Evolutionary conservation across 2,888 invertebrate species (phyloP).

Genomic region (Amphipoea oculea): DNA sequence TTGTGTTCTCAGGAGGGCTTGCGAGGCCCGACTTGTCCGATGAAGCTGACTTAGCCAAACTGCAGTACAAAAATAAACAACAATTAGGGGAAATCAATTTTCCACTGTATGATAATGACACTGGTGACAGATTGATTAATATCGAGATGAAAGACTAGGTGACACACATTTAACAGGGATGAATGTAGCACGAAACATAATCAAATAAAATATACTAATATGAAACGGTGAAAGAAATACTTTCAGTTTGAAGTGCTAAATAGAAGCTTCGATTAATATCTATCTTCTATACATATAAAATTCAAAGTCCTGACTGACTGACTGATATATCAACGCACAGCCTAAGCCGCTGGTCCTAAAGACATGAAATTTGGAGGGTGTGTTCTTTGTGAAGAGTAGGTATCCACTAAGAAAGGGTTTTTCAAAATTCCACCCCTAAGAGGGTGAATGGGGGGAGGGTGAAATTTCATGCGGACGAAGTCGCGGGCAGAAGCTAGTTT

Average conservation of each 20-base stretch:
- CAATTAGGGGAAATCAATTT: slow-evolving; percentile 12
- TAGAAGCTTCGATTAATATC: neutral
- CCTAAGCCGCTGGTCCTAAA: too few species aligned
- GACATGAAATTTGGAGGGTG: too few species aligned
- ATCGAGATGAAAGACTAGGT: neutral
- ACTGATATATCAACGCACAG: too few species aligned
- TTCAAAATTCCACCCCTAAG: too few species aligned
- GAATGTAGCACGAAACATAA: neutral
- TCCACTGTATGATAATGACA: neutral
- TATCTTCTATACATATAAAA: too few species aligned
- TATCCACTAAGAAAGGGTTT: too few species aligned
- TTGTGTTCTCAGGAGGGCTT: slow-evolving; percentile 20
- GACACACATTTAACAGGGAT: neutral
- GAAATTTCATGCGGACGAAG: too few species aligned
- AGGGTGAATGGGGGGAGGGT: too few species aligned
- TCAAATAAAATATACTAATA: neutral
- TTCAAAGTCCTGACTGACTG: too few species aligned
- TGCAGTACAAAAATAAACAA: slow-evolving; percentile 47
- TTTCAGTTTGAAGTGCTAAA: neutral
- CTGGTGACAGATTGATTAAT: neutral
- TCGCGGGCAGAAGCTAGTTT: too few species aligned
- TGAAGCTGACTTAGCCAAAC: slow-evolving; percentile 29
- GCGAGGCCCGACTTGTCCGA: slow-evolving; percentile 15
- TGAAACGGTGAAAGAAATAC: neutral
- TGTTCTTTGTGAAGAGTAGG: too few species aligned